Percentiles rank a stretch among this genome's conserved stretches.
Evolutionary conservation across 2,888 invertebrate genomes (phyloP).

Genomic region (Metopia argyrocephala): DNA sequence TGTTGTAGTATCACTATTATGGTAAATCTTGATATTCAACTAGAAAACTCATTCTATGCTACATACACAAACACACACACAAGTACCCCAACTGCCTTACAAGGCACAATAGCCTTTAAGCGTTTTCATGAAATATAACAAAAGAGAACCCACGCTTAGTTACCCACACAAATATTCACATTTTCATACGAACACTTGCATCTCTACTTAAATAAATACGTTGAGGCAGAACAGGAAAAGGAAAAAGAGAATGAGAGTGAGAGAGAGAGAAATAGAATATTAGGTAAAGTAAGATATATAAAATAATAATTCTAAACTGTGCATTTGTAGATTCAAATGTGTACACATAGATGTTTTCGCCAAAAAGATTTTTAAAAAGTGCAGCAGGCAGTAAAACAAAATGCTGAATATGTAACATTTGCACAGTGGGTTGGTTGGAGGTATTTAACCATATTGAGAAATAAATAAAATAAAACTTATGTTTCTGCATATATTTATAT

Average conservation of each 20-base stretch:
- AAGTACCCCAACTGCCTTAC: neutral
- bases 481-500: no score
- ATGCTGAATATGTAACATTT: neutral
- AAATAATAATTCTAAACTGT: constrained; percentile 1
- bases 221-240: neutral
- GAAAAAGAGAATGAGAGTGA: neutral
- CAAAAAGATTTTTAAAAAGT: constrained; percentile 43
- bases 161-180: neutral
- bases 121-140: constrained; percentile 21
- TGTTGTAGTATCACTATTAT: neutral
- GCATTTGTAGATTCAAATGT: neutral
- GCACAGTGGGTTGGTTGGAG: neutral
- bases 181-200: neutral
- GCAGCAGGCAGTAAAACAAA: constrained; percentile 15
- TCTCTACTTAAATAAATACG: neutral
- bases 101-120: constrained; percentile 33
- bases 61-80: neutral
- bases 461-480: neutral
- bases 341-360: no score
- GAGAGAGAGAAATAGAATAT: neutral
- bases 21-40: constrained; percentile 17
- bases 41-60: neutral
- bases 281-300: no score
- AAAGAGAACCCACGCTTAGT: constrained; percentile 1
- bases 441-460: neutral